These are phyloP conservation scores for Zeuzera pyrina DNA, from an alignment of 2,888 invertebrate genomes.

Conservation along the genomic window DNA sequence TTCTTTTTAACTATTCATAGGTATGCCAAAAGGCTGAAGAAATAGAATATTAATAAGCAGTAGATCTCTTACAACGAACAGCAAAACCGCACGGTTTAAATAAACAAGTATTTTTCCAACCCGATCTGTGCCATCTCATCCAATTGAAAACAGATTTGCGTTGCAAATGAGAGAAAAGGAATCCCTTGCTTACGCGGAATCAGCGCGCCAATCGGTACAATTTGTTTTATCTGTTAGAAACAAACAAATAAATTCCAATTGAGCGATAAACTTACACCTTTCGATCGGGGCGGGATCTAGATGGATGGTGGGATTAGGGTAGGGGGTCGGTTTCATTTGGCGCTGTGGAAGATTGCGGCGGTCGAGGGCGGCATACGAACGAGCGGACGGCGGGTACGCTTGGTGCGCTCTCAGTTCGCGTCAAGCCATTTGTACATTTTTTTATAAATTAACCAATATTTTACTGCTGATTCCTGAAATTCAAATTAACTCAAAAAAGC, in stretches of 20 bases:
- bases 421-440: too few species aligned
- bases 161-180: constrained; percentile 27
- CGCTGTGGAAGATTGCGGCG: constrained; percentile 21
- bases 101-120: too few species aligned
- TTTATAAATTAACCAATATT: constrained; percentile 4
- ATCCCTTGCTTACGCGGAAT: constrained; percentile 10
- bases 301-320: constrained; percentile 37
- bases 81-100: too few species aligned
- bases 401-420: background rate
- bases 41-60: too few species aligned
- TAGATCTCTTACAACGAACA: too few species aligned
- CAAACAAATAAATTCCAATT: constrained; percentile 55
- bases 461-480: too few species aligned
- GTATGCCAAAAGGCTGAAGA: too few species aligned
- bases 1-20: too few species aligned
- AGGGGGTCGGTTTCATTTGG: constrained; percentile 31
- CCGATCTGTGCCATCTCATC: constrained; percentile 9
- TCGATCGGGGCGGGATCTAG: constrained; percentile 34
- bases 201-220: constrained; percentile 28
- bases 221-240: constrained; percentile 39
- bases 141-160: constrained; percentile 34
- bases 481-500: too few species aligned
- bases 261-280: constrained; percentile 48
- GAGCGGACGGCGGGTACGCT: constrained; percentile 11
- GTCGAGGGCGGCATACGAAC: constrained; percentile 26